Evolutionary conservation across 1,140 invertebrate species (phyloP).

Genomic region (Drosophila ambigua): DNA sequence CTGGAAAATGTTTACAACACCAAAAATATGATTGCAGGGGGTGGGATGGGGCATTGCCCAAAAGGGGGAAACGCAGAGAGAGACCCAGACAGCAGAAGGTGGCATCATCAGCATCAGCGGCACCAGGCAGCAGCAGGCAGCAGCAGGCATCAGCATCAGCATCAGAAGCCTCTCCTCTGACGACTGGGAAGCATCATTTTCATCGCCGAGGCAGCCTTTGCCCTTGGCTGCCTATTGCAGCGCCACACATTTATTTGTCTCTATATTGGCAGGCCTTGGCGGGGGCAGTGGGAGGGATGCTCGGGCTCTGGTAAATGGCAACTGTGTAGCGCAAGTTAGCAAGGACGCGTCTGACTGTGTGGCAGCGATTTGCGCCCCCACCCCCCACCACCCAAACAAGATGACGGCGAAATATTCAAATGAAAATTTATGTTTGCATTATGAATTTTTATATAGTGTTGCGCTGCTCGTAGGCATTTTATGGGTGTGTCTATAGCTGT

Average conservation of each 20-base stretch:
- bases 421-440: constrained; percentile 84
- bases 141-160: constrained; percentile 24
- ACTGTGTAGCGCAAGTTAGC: background rate
- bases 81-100: constrained; percentile 28
- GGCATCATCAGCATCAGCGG: constrained; percentile 22
- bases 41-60: background rate
- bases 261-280: constrained; percentile 16
- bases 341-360: constrained; percentile 10
- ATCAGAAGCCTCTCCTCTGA: too few relatives aligned
- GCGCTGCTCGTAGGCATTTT: constrained; percentile 71
- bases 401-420: constrained; percentile 82
- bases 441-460: constrained; percentile 84
- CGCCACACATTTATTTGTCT: constrained; percentile 64
- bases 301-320: too few relatives aligned
- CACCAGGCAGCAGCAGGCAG: constrained; percentile 12
- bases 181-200: too few relatives aligned
- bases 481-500: constrained; percentile 61
- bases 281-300: background rate
- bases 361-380: constrained; percentile 56
- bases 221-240: constrained; percentile 60
- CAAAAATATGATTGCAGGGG: constrained; percentile 66
- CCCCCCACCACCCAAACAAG: background rate
- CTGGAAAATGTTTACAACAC: constrained; percentile 82
- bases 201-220: constrained; percentile 51
- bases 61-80: too few relatives aligned